A percentile compares a stretch with the other conserved stretches of the same genome.
phyloP scores from a whole-genome alignment of 2,888 invertebrate genomes.

The Dryobotodes eremita region DNA sequence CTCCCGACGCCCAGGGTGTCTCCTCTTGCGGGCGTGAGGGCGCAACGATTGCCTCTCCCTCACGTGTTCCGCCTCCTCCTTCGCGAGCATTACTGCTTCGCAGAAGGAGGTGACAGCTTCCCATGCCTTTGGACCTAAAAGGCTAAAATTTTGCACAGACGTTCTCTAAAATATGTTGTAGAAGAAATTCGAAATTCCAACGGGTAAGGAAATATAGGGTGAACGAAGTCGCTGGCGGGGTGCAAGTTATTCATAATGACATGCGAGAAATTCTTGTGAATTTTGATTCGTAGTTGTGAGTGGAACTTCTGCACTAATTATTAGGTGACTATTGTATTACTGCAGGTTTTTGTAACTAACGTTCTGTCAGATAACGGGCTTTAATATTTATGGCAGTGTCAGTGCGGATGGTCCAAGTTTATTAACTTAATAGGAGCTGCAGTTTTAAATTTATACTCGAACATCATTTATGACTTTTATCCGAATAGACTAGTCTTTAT shows the following conservation, averaged over 20 bases:
- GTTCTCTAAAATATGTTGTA: neutral
- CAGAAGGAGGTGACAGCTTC: too few relatives aligned
- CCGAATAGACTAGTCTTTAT: neutral
- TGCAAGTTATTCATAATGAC: neutral
- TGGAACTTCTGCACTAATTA: neutral
- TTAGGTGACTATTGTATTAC: neutral
- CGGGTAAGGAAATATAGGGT: neutral
- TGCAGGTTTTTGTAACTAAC: slow-evolving; percentile 33
- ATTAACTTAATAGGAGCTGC: slow-evolving; percentile 29
- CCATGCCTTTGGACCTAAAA: neutral
- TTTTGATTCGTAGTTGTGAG: neutral
- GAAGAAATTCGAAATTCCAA: neutral
- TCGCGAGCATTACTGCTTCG: too few relatives aligned
- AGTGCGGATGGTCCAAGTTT: slow-evolving; percentile 22
- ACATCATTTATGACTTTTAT: neutral
- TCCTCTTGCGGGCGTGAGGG: too few relatives aligned
- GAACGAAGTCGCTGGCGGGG: neutral
- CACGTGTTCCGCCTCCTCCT: too few relatives aligned
- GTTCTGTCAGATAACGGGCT: slow-evolving; percentile 30
- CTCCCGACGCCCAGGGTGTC: too few relatives aligned
- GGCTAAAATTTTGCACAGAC: neutral
- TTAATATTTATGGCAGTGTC: slow-evolving; percentile 29
- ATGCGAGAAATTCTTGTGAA: neutral
- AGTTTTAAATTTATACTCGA: slow-evolving; percentile 8
- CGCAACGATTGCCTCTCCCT: too few relatives aligned